Base-by-base conservation (phyloP, 2,888 invertebrate species). In the Tachystola acroxantha region DNA sequence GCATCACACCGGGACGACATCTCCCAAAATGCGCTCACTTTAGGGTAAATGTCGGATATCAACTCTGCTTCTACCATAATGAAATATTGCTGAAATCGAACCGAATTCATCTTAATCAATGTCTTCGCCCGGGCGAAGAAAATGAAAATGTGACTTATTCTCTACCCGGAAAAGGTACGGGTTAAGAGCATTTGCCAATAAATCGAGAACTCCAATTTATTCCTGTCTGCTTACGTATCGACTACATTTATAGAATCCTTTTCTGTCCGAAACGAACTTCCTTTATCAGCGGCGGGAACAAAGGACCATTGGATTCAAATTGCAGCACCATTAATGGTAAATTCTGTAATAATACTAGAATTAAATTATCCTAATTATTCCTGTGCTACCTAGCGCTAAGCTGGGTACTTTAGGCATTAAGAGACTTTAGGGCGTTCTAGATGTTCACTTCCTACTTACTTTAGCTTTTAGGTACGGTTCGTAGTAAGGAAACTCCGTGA, bases 151-250 rank as follows among this genome's bases (percentile, higher is more conserved):
- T 50, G 54, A 61, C 58, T 63, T 64, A 60, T 63, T 57, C 57
- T 50, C 50, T 42, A 50, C 46, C 51, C 56, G 55, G 57, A 62
- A 53, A 53, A 67, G 58, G 62, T 65, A 64, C 61, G 73, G 69
- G 77, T 76, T 82, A 79, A 84, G 72, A 84, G 84, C 81, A 75
- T 81, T 84, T 62, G 75, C 76, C 66, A 68, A 85, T 85, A 84
- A 85, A 85, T 85, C 79, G 60, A 65, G 57, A 57, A 61, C 65
- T 58, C 72, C 77, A 78, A 81, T 82, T 79, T 79, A 80, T 77
- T 73, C 68, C 68, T 73, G 74, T 73, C 75, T 68, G 64, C 58
- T 65, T 72, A 62, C 67, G 67, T 73, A 71, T 73, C 62, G 70
- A 65, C 63, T 61, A 63, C 70, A 60, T 72, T 77, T 74, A 72